phyloP scores from a whole-genome alignment of 2,113 vertebrate genomes.

The Pao palembangensis region DNA sequence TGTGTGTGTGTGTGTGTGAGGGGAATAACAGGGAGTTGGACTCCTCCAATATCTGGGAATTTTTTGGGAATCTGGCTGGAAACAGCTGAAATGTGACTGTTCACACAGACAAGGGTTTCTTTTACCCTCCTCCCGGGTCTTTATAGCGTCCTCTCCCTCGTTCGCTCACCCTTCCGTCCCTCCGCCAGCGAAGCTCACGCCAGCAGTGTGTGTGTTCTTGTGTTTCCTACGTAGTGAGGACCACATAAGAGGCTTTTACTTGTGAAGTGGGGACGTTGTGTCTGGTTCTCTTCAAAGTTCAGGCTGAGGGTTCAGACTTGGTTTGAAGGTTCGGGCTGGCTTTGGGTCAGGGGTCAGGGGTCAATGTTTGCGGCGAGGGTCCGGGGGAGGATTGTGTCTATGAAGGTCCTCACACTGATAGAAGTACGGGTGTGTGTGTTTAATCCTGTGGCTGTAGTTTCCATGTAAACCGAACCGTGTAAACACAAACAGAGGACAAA shows the following conservation, averaged over 20 bases:
- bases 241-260: too few species aligned
- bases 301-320: too few species aligned
- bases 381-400: too few species aligned
- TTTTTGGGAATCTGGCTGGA: constrained; percentile 11
- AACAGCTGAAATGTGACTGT: constrained; percentile 60
- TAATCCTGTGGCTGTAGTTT: neutral
- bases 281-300: too few species aligned
- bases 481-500: too few species aligned
- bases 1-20: neutral
- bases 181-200: constrained; percentile 12
- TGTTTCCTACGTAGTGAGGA: too few species aligned
- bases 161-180: constrained; percentile 7
- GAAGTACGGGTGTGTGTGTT: constrained; percentile 41
- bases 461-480: neutral
- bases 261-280: too few species aligned
- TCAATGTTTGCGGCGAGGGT: too few species aligned
- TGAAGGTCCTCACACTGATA: constrained; percentile 14
- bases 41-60: constrained; percentile 6
- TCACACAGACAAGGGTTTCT: constrained; percentile 59
- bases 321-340: too few species aligned
- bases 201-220: neutral
- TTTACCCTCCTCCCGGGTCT: constrained; percentile 44
- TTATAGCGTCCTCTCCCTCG: neutral
- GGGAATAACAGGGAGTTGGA: too few species aligned
- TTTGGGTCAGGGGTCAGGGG: too few species aligned